Base-by-base conservation (phyloP, 2,113 vertebrate genomes). In the Clarias macrocephalus region DNA sequence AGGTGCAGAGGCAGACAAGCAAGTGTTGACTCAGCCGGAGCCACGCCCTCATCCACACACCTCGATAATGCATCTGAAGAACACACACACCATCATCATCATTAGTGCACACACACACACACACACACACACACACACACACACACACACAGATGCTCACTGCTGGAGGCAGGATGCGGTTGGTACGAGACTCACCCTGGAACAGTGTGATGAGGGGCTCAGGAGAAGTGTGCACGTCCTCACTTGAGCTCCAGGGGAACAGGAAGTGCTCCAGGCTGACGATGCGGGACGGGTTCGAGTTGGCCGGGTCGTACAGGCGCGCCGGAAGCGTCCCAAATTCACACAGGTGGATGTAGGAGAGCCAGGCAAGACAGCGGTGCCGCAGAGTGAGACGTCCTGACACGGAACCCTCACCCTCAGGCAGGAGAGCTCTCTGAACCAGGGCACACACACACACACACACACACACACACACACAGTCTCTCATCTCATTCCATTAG, bases 321-420 rank as follows among this genome's bases (percentile, higher is more conserved):
- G 91, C 88, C 25, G 98, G 98, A 16, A 99, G 96, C 76, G 91
- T 73, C 84, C 91, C 95, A 42, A 99, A 99, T 93, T 99, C 98
- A 8, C 93, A 95, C 86, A 99, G 93, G 93, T 99, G 97, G 91
- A 99, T 96, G 92, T 96, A 98, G 73, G 94, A 95, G 85, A 99
- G 94, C 98, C 98, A 99, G 85, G 97, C 95, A 92, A 99, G 92
- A 75, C 96, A 96, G 15, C 96, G 96, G 93, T 99, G 95, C 86
- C 89, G 88, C 82, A 90, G 85, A 79, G 91, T 95, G 91, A 97
- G 95, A 79, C 83, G 91, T 62, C 95, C 93, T 11, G 94, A 93
- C 72, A 96, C 23, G 56, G 92, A 93, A 87, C 89, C 86, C 80
- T 89, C 83, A 82, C 16, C 0, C 28, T 90, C 91, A 88, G 95